phyloP scores from a whole-genome alignment of 2,113 vertebrate genomes.

The Calypte anna region DNA sequence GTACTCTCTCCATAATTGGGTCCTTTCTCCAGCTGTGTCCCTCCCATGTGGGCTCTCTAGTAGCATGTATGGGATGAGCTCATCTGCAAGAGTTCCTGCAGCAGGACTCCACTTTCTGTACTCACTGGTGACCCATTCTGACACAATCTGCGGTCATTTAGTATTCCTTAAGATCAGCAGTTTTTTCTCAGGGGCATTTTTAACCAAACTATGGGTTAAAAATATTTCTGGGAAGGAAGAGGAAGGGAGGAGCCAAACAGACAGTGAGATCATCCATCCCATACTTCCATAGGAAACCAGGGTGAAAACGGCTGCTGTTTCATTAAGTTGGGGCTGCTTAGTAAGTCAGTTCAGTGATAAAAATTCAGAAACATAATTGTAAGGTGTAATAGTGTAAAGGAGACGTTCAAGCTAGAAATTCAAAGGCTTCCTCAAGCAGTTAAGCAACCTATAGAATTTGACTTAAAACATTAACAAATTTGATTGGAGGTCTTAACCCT shows the following conservation, averaged over 20 bases:
- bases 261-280: not conserved
- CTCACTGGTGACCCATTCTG: not conserved
- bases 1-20: not conserved
- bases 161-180: not conserved
- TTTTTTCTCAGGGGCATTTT: not conserved
- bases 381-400: not conserved
- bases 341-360: not conserved
- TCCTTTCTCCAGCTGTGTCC: not conserved
- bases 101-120: not conserved
- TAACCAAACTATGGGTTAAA: conserved; percentile 26
- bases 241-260: conserved; percentile 62
- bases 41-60: not conserved
- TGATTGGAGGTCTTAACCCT: not conserved
- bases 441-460: not conserved
- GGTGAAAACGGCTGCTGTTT: not conserved
- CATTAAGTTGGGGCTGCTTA: not conserved
- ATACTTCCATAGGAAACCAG: conserved; percentile 6
- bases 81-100: not conserved
- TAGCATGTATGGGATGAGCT: not conserved
- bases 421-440: not conserved
- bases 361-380: not conserved
- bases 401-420: not conserved
- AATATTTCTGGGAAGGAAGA: conserved; percentile 32
- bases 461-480: not conserved
- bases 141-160: not conserved